Evolutionary conservation across 1,140 invertebrate genomes (phyloP).

Genomic region (Lycorma delicatula): DNA sequence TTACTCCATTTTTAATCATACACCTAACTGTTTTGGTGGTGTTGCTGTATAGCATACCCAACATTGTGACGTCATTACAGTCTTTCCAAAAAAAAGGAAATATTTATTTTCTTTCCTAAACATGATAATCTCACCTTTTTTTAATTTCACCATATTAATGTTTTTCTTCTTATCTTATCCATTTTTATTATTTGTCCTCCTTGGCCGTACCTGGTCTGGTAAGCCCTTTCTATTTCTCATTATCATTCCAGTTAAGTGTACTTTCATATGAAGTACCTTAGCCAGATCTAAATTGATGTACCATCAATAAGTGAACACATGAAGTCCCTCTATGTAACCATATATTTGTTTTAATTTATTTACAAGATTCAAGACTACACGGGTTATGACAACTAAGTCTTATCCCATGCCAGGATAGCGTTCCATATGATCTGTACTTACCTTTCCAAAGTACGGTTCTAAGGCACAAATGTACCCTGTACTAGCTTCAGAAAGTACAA

Average conservation of each 20-base stretch:
- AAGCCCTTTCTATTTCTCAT: neutral
- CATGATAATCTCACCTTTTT: neutral
- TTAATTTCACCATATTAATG: neutral
- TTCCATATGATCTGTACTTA: neutral
- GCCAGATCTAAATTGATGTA: conserved; percentile 7
- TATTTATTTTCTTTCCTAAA: neutral
- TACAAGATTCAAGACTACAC: conserved; percentile 3
- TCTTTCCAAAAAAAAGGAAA: neutral
- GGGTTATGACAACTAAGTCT: neutral
- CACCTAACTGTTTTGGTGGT: neutral
- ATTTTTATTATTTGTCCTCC: neutral
- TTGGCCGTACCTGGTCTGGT: neutral
- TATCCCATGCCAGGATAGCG: too few species aligned
- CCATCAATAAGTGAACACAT: conserved; percentile 2
- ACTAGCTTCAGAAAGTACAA: neutral
- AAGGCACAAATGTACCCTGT: conserved; percentile 1
- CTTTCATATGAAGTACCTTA: neutral
- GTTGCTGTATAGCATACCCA: neutral
- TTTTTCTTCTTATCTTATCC: neutral
- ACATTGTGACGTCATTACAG: neutral
- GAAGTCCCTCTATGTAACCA: neutral
- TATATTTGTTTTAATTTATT: neutral
- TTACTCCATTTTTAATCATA: neutral
- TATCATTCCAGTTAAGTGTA: conserved; percentile 1
- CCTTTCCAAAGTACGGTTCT: conserved; percentile 2